These are phyloP conservation scores for Blastobasis lacticolella DNA, from an alignment of 2,888 invertebrate species.

Conservation along the genomic window DNA sequence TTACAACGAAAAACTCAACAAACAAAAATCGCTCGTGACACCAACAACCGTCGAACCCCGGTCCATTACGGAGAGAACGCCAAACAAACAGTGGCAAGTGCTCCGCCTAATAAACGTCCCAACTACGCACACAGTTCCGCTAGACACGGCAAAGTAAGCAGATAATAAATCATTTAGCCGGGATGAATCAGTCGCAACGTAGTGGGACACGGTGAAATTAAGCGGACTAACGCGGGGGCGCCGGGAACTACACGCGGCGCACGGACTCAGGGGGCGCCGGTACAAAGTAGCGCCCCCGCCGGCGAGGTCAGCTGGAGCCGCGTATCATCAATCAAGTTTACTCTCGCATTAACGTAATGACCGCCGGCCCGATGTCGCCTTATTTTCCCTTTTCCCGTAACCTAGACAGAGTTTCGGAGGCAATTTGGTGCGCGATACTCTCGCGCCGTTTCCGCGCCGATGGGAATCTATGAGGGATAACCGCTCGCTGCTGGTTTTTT, in stretches of 20 bases:
- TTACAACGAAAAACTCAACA: too few relatives aligned
- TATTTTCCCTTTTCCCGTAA: conserved; percentile 49
- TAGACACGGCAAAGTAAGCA: background rate
- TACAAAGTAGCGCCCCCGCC: background rate
- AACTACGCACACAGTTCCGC: background rate
- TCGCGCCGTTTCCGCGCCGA: conserved; percentile 56
- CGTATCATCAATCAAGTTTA: conserved; percentile 70
- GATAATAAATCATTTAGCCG: conserved; percentile 8
- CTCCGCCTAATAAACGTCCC: too few relatives aligned
- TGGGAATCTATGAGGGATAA: conserved; percentile 51
- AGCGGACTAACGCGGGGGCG: conserved; percentile 5
- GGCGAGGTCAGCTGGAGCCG: conserved; percentile 8
- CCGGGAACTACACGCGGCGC: background rate
- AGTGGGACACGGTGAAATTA: conserved; percentile 7
- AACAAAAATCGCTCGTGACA: too few relatives aligned
- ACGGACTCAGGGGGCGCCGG: background rate
- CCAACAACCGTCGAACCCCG: too few relatives aligned
- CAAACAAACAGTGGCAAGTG: too few relatives aligned
- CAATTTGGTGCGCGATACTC: conserved; percentile 65
- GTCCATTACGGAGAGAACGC: too few relatives aligned
- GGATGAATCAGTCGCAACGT: conserved; percentile 6
- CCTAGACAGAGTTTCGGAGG: conserved; percentile 28
- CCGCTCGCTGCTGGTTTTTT: conserved; percentile 11
- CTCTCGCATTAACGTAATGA: conserved; percentile 73
- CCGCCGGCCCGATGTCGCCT: conserved; percentile 68